These are phyloP conservation scores for Empis stercorea DNA, from an alignment of 2,888 invertebrate genomes.

Conservation along the genomic window DNA sequence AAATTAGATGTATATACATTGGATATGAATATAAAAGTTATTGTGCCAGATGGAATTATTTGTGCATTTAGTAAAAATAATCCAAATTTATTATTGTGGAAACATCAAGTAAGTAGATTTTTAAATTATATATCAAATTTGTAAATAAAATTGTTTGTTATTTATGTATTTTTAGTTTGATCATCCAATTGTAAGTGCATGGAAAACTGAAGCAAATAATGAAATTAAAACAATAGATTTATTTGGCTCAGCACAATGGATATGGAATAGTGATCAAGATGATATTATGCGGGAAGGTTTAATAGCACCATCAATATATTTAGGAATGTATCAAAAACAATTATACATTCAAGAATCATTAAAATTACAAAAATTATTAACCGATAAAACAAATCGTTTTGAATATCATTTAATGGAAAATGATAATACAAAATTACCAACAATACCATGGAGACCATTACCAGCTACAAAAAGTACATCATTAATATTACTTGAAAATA, in stretches of 20 bases:
- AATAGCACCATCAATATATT: constrained; percentile 56
- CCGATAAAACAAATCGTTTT: constrained; percentile 24
- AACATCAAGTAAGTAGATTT: constrained; percentile 48
- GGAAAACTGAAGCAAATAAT: constrained; percentile 57
- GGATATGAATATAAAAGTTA: constrained; percentile 48
- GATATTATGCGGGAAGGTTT: constrained; percentile 28
- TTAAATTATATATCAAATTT: too few relatives aligned
- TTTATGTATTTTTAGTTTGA: constrained; percentile 47
- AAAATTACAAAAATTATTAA: constrained; percentile 30
- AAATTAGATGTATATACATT: constrained; percentile 27
- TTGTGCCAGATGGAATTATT: constrained; percentile 60
- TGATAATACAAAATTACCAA: constrained; percentile 27
- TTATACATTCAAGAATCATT: constrained; percentile 47
- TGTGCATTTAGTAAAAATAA: constrained; percentile 48
- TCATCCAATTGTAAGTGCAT: constrained; percentile 75
- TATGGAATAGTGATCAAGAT: constrained; percentile 33
- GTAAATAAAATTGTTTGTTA: not conserved
- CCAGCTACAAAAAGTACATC: constrained; percentile 36
- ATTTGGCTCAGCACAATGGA: constrained; percentile 47
- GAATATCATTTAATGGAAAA: constrained; percentile 27
- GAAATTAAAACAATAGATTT: constrained; percentile 58
- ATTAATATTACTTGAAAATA: not conserved
- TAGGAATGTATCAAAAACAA: constrained; percentile 73
- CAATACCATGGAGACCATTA: constrained; percentile 63
- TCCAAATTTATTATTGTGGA: constrained; percentile 52